Base-by-base conservation (phyloP, 2,797 vertebrate species). In the Periophthalmus magnuspinnatus region DNA sequence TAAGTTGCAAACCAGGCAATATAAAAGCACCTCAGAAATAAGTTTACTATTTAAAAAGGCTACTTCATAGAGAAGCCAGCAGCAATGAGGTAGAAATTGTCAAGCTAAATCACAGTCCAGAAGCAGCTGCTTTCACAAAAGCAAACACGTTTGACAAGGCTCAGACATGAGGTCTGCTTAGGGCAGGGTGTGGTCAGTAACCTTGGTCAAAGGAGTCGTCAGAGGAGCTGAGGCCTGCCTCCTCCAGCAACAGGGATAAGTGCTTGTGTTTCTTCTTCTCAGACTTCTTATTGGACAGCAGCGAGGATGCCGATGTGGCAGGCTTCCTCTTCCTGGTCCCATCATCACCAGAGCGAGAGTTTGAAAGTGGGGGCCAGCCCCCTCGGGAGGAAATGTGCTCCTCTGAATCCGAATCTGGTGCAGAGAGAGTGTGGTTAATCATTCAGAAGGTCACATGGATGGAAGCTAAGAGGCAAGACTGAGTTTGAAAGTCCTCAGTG, bases 161-260 rank as follows among this genome's bases (percentile, higher is more conserved):
- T 80, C 72, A 79, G 67, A 84, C 77, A 76, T 68, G 24, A 45
- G 66, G 55, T 66, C 68, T 81, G 77, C 80, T 81, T 16, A 82
- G 76, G 70, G 79, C 63, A 77, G 73, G 65, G 71, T 87, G 90
- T 92, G 92, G 92, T 93, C 95, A 98, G 94, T 99, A 98, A 99
- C 97, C 97, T 99, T 99, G 97, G 90, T 99, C 96, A 70, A 97
- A 96, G 71, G 97, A 99, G 95, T 99, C 96, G 90, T 97, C 96
- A 60, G 96, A 98, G 81, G 96, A 97, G 90, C 95, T 96, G 16
- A 93, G 94, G 93, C 95, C 95, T 0, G 95, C 94, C 86, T 98
- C 97, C 84, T 93, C 94, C 79, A 98, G 94, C 88, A 98, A 94
- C 92, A 97, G 92, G 81, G 95, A 95, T 92, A 99, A 98, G 70